A percentile compares a stretch with the other conserved stretches of the same genome.
These are phyloP conservation scores for Tautogolabrus adspersus DNA, from an alignment of 2,113 vertebrate species.

Conservation along the genomic window DNA sequence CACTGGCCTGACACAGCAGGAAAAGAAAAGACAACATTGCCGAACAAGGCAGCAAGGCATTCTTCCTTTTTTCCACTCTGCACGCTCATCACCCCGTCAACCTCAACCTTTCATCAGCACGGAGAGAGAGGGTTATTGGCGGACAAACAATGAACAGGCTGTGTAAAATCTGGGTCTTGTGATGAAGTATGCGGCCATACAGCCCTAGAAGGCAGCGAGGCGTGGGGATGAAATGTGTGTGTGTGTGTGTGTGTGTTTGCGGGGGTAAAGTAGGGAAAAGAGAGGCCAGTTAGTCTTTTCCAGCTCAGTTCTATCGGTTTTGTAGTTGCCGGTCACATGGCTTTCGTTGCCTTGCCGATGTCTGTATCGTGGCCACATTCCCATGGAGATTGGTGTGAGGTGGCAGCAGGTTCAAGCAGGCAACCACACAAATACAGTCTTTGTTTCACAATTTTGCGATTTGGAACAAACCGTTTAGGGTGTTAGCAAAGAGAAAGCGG, in stretches of 20 bases:
- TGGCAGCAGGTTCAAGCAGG: conserved; percentile 50
- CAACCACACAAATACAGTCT: conserved; percentile 22
- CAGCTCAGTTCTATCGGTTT: conserved; percentile 50
- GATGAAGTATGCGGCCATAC: conserved; percentile 69
- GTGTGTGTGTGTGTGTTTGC: conserved; percentile 7
- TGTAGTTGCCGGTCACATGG: conserved; percentile 59
- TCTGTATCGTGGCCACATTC: conserved; percentile 50
- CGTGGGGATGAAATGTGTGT: conserved; percentile 37
- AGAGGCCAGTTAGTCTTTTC: conserved; percentile 41
- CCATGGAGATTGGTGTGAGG: conserved; percentile 38
- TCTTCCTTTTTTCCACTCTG: conserved; percentile 44
- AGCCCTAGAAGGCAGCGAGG: conserved; percentile 50
- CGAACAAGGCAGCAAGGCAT: conserved; percentile 56
- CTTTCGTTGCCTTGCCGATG: conserved; percentile 54
- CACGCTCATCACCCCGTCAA: conserved; percentile 48
- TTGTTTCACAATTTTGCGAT: conserved; percentile 27
- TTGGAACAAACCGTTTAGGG: conserved; percentile 15
- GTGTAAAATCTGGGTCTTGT: conserved; percentile 83
- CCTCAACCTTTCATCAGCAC: conserved; percentile 60
- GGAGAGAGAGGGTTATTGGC: conserved; percentile 42
- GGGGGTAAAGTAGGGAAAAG: background rate
- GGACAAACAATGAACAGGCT: conserved; percentile 79
- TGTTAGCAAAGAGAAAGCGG: background rate
- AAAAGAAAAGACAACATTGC: conserved; percentile 60
- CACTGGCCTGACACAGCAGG: conserved; percentile 55